Evolutionary conservation across 2,888 invertebrate genomes (phyloP).

Genomic region (Bellardia pandia): DNA sequence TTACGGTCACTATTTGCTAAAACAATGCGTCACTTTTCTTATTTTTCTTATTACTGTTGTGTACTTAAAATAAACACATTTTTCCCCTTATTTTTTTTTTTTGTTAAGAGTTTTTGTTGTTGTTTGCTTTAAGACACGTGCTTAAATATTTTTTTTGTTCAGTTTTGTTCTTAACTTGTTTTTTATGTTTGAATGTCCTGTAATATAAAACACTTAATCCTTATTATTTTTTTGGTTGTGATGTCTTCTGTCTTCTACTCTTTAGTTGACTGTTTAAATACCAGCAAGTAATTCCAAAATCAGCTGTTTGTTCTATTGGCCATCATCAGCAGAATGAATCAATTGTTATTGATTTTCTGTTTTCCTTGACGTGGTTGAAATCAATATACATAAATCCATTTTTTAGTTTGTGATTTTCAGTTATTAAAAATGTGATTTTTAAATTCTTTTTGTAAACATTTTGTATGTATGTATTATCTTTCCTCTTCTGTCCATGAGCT

Average conservation of each 20-base stretch:
- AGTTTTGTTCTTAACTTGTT: constrained; percentile 5
- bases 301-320: constrained; percentile 65
- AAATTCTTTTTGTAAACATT: constrained; percentile 6
- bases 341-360: constrained; percentile 48
- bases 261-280: not conserved
- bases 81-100: constrained; percentile 22
- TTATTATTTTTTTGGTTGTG: constrained; percentile 8
- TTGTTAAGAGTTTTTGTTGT: not conserved
- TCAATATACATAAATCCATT: constrained; percentile 21
- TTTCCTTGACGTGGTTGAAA: constrained; percentile 3
- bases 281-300: constrained; percentile 31
- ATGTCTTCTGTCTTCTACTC: not conserved
- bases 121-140: constrained; percentile 62
- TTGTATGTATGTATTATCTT: not conserved
- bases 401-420: not conserved
- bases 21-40: constrained; percentile 69
- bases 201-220: constrained; percentile 58
- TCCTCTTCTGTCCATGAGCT: not conserved
- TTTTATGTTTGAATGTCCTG: constrained; percentile 24
- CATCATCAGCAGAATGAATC: not conserved
- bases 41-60: constrained; percentile 1
- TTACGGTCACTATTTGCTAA: constrained; percentile 30
- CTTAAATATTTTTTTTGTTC: constrained; percentile 6
- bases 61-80: constrained; percentile 50
- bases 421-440: constrained; percentile 36